Percentiles rank a stretch among this genome's conserved stretches.
Evolutionary conservation across 2,113 vertebrate genomes (phyloP).

Genomic region (Callaeas wilsoni): DNA sequence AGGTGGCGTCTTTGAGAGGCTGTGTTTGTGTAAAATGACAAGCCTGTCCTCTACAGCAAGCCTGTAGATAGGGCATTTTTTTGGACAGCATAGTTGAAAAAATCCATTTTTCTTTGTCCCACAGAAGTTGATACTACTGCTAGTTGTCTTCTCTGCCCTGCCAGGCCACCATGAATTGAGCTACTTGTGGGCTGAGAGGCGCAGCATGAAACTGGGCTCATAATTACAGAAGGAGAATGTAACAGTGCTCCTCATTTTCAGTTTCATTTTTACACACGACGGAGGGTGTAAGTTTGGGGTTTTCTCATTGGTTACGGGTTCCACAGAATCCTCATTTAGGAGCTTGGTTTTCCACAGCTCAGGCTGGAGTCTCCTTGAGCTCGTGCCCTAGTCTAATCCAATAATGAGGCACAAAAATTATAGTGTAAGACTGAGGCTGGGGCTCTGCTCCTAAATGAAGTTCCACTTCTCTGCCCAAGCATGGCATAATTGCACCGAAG

Average conservation of each 20-base stretch:
- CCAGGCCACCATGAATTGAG: not conserved
- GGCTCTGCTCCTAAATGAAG: not conserved
- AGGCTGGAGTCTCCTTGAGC: not conserved
- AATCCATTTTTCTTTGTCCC: not conserved
- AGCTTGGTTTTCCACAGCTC: not conserved
- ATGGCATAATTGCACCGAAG: not conserved
- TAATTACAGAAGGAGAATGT: not conserved
- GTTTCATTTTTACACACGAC: not conserved
- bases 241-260: not conserved
- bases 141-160: not conserved
- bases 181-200: not conserved
- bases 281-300: not conserved
- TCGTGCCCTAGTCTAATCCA: not conserved
- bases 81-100: not conserved
- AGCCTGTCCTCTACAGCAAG: not conserved
- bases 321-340: not conserved
- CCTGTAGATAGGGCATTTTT: not conserved
- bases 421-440: not conserved
- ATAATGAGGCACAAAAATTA: not conserved
- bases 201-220: not conserved
- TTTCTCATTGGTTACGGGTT: not conserved
- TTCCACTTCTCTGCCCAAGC: not conserved
- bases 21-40: not conserved
- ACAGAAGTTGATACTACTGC: not conserved
- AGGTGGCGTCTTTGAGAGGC: not conserved